These are phyloP conservation scores for Calidris pygmaea DNA, from an alignment of 2,113 vertebrate genomes.

Conservation along the genomic window DNA sequence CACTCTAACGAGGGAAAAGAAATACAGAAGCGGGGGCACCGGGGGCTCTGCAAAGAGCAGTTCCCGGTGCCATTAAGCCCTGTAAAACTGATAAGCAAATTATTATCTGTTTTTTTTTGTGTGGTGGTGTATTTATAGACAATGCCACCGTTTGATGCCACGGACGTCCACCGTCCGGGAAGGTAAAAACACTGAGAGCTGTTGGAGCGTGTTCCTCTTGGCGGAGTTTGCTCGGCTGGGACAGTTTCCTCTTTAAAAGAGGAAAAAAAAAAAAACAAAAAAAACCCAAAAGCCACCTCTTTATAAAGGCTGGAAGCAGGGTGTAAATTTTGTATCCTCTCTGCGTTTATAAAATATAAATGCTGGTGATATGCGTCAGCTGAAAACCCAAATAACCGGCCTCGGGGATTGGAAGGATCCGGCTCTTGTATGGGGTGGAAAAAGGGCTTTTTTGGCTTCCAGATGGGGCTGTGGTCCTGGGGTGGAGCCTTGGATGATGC, in stretches of 20 bases:
- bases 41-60: background rate
- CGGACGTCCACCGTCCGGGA: fast-evolving
- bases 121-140: background rate
- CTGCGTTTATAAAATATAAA: background rate
- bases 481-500: background rate
- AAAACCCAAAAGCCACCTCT: background rate
- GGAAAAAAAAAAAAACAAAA: too few species aligned
- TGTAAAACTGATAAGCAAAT: background rate
- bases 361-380: background rate
- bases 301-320: background rate
- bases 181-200: background rate
- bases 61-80: background rate
- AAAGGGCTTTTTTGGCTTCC: background rate
- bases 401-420: background rate
- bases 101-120: background rate
- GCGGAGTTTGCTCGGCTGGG: background rate
- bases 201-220: background rate
- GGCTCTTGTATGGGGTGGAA: fast-evolving
- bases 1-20: background rate
- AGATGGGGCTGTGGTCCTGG: background rate
- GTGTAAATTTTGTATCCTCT: background rate
- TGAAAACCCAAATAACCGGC: background rate
- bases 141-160: fast-evolving
- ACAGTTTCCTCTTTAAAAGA: background rate
- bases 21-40: background rate